A percentile compares a stretch with the other conserved stretches of the same genome.
Conservation (phyloP, 1,140 invertebrate genomes). For the Megalopta genalis region DNA sequence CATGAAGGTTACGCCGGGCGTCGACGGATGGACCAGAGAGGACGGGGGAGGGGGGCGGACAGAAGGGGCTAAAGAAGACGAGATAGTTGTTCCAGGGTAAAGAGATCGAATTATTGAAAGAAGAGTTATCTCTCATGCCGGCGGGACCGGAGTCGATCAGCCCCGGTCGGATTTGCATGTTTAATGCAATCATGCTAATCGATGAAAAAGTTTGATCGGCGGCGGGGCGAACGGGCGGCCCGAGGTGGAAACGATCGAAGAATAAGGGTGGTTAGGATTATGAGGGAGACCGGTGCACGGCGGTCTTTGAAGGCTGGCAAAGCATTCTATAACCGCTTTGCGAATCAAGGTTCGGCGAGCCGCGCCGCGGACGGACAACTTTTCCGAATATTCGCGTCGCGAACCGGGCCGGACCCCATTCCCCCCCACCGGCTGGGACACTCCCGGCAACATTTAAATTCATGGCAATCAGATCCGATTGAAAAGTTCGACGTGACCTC, state of each 20-base stretch:
- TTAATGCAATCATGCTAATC: constrained; percentile 63
- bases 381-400: constrained; percentile 30
- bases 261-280: constrained; percentile 42
- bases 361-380: constrained; percentile 33
- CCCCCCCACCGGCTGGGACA: no score
- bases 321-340: constrained; percentile 50
- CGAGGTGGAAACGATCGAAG: background rate
- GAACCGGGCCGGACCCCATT: constrained; percentile 2
- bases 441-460: constrained; percentile 56
- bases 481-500: constrained; percentile 49
- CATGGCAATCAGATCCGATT: constrained; percentile 54
- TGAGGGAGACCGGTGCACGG: constrained; percentile 16
- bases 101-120: constrained; percentile 30
- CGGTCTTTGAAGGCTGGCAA: constrained; percentile 18
- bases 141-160: constrained; percentile 25
- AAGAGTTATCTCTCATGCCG: constrained; percentile 4
- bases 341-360: background rate
- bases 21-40: no score
- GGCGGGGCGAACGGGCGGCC: background rate
- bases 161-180: constrained; percentile 53
- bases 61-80: background rate
- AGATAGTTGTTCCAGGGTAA: background rate
- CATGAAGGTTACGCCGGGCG: background rate
- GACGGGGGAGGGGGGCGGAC: no score
- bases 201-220: constrained; percentile 55